Conservation (phyloP, 2,888 invertebrate species). For the Acanthopleura granulata region DNA sequence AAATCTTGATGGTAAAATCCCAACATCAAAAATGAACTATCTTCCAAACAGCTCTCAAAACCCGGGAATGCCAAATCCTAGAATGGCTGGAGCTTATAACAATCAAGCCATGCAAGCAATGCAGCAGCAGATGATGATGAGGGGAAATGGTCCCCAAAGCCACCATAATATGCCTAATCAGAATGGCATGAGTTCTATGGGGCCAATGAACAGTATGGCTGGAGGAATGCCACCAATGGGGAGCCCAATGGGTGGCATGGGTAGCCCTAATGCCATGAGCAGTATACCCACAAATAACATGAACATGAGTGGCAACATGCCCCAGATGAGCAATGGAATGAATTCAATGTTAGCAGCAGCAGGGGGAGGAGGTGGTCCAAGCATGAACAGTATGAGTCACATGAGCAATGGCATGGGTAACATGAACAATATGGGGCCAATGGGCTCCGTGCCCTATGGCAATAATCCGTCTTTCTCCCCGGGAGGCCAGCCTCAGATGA, state of each 20-base stretch:
- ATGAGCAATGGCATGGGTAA: slow-evolving; percentile 50
- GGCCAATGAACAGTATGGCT: slow-evolving; percentile 24
- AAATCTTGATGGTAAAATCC: slow-evolving; percentile 80
- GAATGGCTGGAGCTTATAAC: slow-evolving; percentile 31
- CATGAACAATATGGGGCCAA: slow-evolving; percentile 33
- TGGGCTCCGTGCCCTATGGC: slow-evolving; percentile 42
- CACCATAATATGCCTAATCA: background rate
- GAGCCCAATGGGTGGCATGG: slow-evolving; percentile 26
- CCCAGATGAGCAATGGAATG: slow-evolving; percentile 28
- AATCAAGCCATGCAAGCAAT: slow-evolving; percentile 35
- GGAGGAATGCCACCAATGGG: slow-evolving; percentile 22
- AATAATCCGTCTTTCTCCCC: slow-evolving; percentile 30
- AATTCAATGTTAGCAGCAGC: slow-evolving; percentile 32
- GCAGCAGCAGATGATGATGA: slow-evolving; percentile 46
- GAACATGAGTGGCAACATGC: slow-evolving; percentile 35
- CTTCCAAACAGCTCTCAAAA: slow-evolving; percentile 70
- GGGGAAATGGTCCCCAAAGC: slow-evolving; percentile 23
- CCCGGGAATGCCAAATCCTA: slow-evolving; percentile 24
- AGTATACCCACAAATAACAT: slow-evolving; percentile 29
- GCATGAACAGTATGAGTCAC: slow-evolving; percentile 39
- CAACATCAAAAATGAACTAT: slow-evolving; percentile 80
- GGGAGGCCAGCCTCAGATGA: slow-evolving; percentile 10
- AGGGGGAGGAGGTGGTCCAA: slow-evolving; percentile 23
- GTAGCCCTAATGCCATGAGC: slow-evolving; percentile 34
- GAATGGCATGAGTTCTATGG: slow-evolving; percentile 24